Conservation (phyloP, 2,888 invertebrate genomes). For the Deroplatys truncata region DNA sequence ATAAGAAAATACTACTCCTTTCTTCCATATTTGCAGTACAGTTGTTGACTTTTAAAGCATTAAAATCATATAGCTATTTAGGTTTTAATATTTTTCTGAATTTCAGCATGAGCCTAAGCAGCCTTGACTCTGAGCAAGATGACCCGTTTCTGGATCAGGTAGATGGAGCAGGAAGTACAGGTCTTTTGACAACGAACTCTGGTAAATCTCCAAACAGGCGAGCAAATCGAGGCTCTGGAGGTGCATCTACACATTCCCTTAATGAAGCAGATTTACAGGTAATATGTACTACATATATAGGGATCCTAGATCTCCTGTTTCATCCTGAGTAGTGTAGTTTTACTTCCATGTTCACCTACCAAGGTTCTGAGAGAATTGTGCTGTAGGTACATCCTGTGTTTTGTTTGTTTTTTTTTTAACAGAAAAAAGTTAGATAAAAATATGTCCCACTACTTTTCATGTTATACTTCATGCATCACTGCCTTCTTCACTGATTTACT, state of each 20-base stretch:
- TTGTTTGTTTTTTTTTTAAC: neutral
- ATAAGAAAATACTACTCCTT: no score
- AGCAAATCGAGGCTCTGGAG: constrained; percentile 32
- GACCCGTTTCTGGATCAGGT: constrained; percentile 49
- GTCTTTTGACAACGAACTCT: constrained; percentile 45
- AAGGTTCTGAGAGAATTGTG: no score
- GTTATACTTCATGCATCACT: no score
- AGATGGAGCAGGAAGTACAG: constrained; percentile 50
- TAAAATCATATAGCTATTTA: no score
- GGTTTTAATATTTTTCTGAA: neutral
- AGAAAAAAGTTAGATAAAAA: neutral
- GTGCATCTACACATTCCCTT: constrained; percentile 65
- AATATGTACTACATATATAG: no score
- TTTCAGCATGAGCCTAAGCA: constrained; percentile 66
- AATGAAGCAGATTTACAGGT: constrained; percentile 86
- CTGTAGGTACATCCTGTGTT: neutral
- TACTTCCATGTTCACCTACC: neutral
- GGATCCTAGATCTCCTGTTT: neutral
- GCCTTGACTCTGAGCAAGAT: constrained; percentile 84
- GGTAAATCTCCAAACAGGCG: constrained; percentile 51
- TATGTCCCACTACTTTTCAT: no score
- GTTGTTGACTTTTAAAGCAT: no score
- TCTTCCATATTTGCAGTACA: no score
- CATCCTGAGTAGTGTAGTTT: neutral
- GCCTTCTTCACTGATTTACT: no score